Conservation (phyloP, 2,888 invertebrate species). For the Leistus spinibarbis region DNA sequence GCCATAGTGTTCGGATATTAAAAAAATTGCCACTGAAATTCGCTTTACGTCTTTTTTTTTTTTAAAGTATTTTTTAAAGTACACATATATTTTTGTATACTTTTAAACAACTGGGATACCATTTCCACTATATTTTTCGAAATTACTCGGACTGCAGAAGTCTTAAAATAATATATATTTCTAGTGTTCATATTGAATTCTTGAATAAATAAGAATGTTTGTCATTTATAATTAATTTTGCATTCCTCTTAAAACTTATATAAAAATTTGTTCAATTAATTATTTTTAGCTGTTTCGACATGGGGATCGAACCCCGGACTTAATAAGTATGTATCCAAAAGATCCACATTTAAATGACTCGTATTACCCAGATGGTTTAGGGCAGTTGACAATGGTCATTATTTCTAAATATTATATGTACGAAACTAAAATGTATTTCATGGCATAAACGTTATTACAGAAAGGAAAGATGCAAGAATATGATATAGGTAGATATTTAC, state of each 20-base stretch:
- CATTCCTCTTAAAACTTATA: too few relatives aligned
- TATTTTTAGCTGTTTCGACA: conserved; percentile 71
- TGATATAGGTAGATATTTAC: conserved; percentile 67
- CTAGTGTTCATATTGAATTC: too few relatives aligned
- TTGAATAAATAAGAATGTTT: too few relatives aligned
- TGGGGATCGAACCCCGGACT: conserved; percentile 77
- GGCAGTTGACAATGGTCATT: conserved; percentile 74
- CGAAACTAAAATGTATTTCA: not conserved
- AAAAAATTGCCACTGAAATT: not conserved
- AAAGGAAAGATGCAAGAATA: conserved; percentile 56
- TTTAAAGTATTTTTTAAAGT: too few relatives aligned
- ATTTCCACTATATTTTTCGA: too few relatives aligned
- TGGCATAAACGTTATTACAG: conserved; percentile 45
- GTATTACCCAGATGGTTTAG: conserved; percentile 74
- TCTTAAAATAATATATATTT: too few relatives aligned
- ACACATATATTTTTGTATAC: too few relatives aligned
- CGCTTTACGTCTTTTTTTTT: too few relatives aligned
- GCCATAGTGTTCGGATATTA: too few relatives aligned
- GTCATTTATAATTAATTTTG: too few relatives aligned
- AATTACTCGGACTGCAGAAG: too few relatives aligned
- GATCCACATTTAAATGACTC: conserved; percentile 69
- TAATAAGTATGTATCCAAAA: conserved; percentile 68
- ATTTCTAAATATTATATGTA: not conserved
- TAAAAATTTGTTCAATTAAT: not conserved
- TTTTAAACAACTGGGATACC: too few relatives aligned